These are phyloP conservation scores for Alosa sapidissima DNA, from an alignment of 2,797 vertebrate species.

Conservation along the genomic window DNA sequence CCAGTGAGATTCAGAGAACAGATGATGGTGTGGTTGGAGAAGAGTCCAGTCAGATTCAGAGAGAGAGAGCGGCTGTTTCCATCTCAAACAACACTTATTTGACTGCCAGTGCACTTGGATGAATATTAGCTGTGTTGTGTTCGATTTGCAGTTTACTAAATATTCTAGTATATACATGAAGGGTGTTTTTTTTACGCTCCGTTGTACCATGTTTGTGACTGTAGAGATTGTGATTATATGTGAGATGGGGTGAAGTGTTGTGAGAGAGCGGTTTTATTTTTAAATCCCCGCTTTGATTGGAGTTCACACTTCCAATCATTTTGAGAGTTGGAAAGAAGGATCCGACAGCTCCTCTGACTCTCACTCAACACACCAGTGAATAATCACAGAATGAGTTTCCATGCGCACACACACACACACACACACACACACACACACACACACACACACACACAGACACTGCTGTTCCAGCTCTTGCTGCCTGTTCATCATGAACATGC, in stretches of 20 bases:
- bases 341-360: background rate
- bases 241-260: background rate
- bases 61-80: background rate
- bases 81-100: background rate
- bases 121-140: constrained; percentile 36
- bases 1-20: background rate
- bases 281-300: constrained; percentile 1
- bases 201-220: background rate
- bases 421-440: background rate
- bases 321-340: background rate
- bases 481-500: constrained; percentile 60
- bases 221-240: background rate
- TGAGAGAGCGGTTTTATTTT: background rate
- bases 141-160: constrained; percentile 32
- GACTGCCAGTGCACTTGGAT: background rate
- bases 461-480: constrained; percentile 33
- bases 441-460: background rate
- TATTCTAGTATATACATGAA: background rate
- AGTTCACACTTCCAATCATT: background rate
- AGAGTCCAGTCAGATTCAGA: background rate
- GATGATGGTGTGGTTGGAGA: background rate
- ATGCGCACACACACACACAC: too few relatives aligned
- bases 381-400: background rate
- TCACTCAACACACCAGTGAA: background rate
- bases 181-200: background rate